phyloP scores from a whole-genome alignment of 64 coral and sea anemone species.

The Astreopora myriophthalma region DNA sequence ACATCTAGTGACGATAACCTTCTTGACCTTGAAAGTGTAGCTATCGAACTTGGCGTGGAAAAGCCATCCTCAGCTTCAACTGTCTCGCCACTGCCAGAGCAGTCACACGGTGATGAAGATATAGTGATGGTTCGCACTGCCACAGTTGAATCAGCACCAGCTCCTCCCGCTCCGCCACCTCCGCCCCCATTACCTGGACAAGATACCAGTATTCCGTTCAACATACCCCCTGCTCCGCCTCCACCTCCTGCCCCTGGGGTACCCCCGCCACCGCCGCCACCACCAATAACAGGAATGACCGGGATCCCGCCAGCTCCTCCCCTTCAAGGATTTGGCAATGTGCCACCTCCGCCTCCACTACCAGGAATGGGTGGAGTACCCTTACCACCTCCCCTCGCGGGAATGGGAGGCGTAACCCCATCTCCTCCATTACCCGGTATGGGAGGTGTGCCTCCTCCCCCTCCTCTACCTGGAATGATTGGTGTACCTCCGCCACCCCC shows the following conservation, averaged over 20 bases:
- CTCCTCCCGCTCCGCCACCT: background rate
- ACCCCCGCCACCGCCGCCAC: conserved; percentile 27
- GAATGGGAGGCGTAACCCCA: conserved; percentile 28
- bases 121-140: background rate
- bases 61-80: background rate
- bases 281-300: conserved; percentile 4
- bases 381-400: conserved; percentile 73
- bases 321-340: conserved; percentile 37
- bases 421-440: conserved; percentile 74
- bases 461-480: conserved; percentile 71
- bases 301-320: conserved; percentile 60
- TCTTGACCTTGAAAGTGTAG: conserved; percentile 56
- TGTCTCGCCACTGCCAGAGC: background rate
- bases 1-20: background rate
- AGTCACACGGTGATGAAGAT: background rate
- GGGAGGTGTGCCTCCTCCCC: conserved; percentile 70
- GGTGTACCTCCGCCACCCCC: conserved; percentile 81
- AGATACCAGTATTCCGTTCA: background rate
- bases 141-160: conserved; percentile 26
- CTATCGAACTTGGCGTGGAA: background rate
- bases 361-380: conserved; percentile 62
- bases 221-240: background rate
- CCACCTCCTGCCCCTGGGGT: conserved; percentile 12
- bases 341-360: conserved; percentile 71
- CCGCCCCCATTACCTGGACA: conserved; percentile 35